Conservation (phyloP, 2,113 vertebrate species). For the Scytalopus superciliaris region DNA sequence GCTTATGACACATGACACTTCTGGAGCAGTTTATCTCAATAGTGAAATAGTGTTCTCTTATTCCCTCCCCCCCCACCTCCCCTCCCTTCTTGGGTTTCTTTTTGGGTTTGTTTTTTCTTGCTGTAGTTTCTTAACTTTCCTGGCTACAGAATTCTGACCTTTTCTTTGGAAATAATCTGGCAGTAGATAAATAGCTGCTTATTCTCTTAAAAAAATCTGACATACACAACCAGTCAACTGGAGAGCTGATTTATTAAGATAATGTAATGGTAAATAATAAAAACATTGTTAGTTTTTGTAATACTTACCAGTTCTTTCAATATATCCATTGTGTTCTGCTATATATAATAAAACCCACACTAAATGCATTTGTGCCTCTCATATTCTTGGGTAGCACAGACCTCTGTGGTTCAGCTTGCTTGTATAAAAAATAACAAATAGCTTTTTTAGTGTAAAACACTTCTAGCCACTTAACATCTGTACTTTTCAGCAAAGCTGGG, state of each 20-base stretch:
- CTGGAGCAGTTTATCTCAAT: neutral
- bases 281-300: neutral
- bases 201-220: neutral
- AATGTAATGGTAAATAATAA: neutral
- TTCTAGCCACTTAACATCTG: neutral
- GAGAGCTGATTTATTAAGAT: neutral
- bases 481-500: neutral
- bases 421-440: neutral
- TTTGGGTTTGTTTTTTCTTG: neutral
- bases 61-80: fast-evolving
- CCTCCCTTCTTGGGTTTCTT: neutral
- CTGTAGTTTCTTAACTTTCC: neutral
- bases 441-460: neutral
- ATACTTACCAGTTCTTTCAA: neutral
- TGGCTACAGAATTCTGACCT: neutral
- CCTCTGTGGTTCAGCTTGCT: neutral
- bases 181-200: neutral
- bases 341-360: neutral
- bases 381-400: neutral
- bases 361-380: neutral
- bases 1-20: neutral
- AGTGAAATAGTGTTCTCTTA: neutral
- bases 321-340: neutral
- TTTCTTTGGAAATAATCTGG: neutral
- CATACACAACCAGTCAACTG: neutral